Base-by-base conservation (phyloP, 2,113 vertebrate genomes). In the Psilopsiagon aymara region DNA sequence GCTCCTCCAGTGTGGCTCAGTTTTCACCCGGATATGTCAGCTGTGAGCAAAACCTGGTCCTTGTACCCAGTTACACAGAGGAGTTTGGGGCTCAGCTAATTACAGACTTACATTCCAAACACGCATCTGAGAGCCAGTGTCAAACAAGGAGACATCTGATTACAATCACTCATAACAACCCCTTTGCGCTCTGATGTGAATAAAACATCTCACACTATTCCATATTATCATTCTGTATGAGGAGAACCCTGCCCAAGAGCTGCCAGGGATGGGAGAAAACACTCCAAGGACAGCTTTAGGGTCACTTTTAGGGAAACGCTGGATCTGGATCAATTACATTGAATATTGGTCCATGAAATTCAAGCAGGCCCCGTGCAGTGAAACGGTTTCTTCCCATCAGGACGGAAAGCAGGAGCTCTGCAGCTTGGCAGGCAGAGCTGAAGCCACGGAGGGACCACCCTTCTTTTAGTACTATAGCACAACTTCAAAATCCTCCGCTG, bases 181-280 rank as follows among this genome's bases (percentile, higher is more conserved):
- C 52, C 57, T 69, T 8, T n/a, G 68, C 0, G 0, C 46, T 7
- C 46, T 2, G 1, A 55, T 1, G 2, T 18, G 60, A 17, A 33
- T 41, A 4, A 60, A 47, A 39, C 46, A 31, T 28, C 11, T 51
- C 83, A 27, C 63, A 51, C 39, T 11, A 25, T 60, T 81, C 67
- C 39, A 4, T 12, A 37, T 21, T n/a, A 17, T 9, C 46, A 5
- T 12, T 37, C 70, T 35, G 17, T 5, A 70, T 21, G 51, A 44
- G 70, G 37, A 86, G 80, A 90, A 52, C 33, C 39, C 60, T 64
- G 71, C 35, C 31, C 53, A 52, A 57, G 66, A 17, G 80, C 27
- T 27, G 7, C n/a, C 70, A 70, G 46, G 1, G 10, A 43, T 3
- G 59, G 14, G 23, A 83, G 29, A 75, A 82, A 94, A 86, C 31